Evolutionary conservation across 2,113 vertebrate genomes (phyloP).

Genomic region (Charadrius vociferus): DNA sequence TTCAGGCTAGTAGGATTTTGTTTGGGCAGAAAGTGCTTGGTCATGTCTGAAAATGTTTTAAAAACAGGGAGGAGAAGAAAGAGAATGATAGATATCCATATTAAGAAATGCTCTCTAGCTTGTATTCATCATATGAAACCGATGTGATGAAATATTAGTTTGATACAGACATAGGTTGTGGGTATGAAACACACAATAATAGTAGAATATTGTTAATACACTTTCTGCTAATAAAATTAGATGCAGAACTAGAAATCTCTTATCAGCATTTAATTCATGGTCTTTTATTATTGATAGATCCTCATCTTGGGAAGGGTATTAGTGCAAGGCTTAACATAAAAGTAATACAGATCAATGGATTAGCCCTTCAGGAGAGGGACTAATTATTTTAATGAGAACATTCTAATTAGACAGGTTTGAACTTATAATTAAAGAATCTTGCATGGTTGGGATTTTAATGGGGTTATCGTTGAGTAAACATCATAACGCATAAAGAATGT

Average conservation of each 20-base stretch:
- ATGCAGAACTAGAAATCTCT: neutral
- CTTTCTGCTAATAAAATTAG: neutral
- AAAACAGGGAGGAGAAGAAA: neutral
- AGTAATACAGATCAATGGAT: slow-evolving; percentile 36
- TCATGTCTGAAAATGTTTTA: neutral
- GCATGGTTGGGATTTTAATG: slow-evolving; percentile 18
- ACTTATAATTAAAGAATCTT: slow-evolving; percentile 24
- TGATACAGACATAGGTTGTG: neutral
- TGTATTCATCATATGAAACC: neutral
- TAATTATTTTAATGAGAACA: slow-evolving; percentile 64
- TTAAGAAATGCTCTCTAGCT: neutral
- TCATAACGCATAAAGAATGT: neutral
- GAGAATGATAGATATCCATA: neutral
- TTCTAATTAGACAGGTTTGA: slow-evolving; percentile 53
- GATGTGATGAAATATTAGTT: neutral
- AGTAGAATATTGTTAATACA: neutral
- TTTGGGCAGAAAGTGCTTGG: neutral
- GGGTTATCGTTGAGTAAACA: neutral
- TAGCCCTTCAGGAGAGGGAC: slow-evolving; percentile 25
- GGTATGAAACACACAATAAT: neutral
- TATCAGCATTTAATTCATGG: neutral
- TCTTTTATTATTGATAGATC: slow-evolving; percentile 14
- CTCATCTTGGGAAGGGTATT: neutral
- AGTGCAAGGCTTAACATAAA: slow-evolving; percentile 2
- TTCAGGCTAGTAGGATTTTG: neutral